Percentiles rank a stretch among this genome's conserved stretches.
Conservation (phyloP, 2,797 vertebrate genomes). For the Catostomus latipinnis region DNA sequence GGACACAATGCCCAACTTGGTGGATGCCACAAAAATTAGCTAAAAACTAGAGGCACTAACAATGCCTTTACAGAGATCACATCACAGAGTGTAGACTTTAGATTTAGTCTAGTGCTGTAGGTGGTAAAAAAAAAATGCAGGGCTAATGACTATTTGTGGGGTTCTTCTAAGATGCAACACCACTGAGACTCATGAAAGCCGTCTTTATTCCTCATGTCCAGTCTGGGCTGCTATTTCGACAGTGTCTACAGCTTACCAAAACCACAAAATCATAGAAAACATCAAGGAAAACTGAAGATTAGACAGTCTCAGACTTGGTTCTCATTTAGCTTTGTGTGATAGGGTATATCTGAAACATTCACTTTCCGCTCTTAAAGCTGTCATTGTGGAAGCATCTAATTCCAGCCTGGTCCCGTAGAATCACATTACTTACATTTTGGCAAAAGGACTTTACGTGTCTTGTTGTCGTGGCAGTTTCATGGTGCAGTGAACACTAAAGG, state of each 20-base stretch:
- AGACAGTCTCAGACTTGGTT: conserved; percentile 13
- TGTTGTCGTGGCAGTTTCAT: no score
- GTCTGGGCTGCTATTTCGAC: conserved; percentile 5
- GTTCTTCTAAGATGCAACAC: conserved; percentile 13
- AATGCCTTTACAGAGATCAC: conserved; percentile 23
- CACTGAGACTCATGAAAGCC: neutral
- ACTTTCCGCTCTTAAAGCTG: conserved; percentile 1
- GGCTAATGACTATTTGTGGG: conserved; percentile 2
- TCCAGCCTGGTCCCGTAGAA: neutral
- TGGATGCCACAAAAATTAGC: conserved; percentile 52
- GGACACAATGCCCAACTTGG: conserved; percentile 58
- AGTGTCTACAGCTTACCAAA: conserved; percentile 19
- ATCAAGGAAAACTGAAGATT: conserved; percentile 33
- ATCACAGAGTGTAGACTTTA: conserved; percentile 21
- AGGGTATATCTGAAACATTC: conserved; percentile 9
- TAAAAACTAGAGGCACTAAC: conserved; percentile 15
- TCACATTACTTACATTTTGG: no score
- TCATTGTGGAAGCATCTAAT: neutral
- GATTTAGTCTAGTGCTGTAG: conserved; percentile 1
- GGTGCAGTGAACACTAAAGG: no score
- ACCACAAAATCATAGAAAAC: conserved; percentile 6
- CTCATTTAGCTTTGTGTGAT: conserved; percentile 23
- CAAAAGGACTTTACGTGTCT: no score
- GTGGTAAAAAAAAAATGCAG: conserved; percentile 27
- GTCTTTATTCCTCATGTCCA: conserved; percentile 15